A percentile compares a stretch with the other conserved stretches of the same genome.
These are phyloP conservation scores for Meloidogyne exigua DNA, from an alignment of 1,140 invertebrate genomes.

Conservation along the genomic window DNA sequence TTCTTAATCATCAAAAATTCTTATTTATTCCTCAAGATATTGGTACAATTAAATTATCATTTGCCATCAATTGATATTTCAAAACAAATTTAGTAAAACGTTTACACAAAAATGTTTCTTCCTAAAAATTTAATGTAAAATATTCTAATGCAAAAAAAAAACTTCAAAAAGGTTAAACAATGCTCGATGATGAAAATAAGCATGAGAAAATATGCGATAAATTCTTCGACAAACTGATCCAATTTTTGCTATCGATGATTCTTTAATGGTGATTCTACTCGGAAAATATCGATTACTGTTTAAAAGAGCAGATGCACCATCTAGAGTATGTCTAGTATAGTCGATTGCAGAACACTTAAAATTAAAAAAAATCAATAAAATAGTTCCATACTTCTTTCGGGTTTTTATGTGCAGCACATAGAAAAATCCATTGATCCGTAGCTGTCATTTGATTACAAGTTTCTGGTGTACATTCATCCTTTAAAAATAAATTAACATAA, in stretches of 20 bases:
- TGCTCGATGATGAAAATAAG: constrained; percentile 92
- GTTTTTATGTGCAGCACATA: constrained; percentile 98
- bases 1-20: neutral
- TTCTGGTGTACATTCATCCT: constrained; percentile 91
- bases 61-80: constrained; percentile 96
- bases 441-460: constrained; percentile 99
- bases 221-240: constrained; percentile 96
- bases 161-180: constrained; percentile 97
- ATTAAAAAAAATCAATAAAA: constrained; percentile 44
- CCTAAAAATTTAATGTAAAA: constrained; percentile 66
- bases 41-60: constrained; percentile 96
- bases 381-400: constrained; percentile 95
- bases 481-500: constrained; percentile 66
- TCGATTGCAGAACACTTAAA: constrained; percentile 94
- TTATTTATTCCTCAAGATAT: constrained; percentile 67
- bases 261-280: constrained; percentile 97
- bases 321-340: constrained; percentile 97
- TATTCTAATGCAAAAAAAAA: constrained; percentile 67
- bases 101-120: constrained; percentile 87
- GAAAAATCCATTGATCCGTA: constrained; percentile 86
- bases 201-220: constrained; percentile 98
- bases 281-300: constrained; percentile 99
- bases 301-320: constrained; percentile 93
- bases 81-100: constrained; percentile 96
- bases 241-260: constrained; percentile 93